Evolutionary conservation across 2,113 vertebrate genomes (phyloP), one percentile per base, ranked within the genome.

Genomic region (Anthoscopus minutus): DNA sequence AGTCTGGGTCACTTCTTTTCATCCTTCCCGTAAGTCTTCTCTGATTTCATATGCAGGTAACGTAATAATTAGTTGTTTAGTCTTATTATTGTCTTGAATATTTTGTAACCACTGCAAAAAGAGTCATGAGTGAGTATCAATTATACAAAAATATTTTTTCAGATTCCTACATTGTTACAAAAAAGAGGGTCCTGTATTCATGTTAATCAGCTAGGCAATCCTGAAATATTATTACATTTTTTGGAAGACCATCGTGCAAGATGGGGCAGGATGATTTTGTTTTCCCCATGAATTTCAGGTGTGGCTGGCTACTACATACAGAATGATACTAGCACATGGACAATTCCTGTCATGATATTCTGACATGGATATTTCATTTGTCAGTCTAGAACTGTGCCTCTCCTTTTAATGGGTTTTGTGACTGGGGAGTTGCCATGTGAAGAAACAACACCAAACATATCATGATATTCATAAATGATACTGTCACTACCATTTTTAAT

Each of bases 161-260:
- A 3, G 7, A 24, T 56, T 73, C 19, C 10, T 70, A 15, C 9
- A n/a, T 82, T 35, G 4, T 65, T 72, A 48, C 10, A 69, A 69
- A 13, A 58, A 54, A 33, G 2, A 24, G 2, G 1, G 0, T 3
- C 7, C 10, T 50, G 15, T 1, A 11, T 53, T 40, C 11, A 12
- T 24, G 16, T 51, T 67, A 44, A 45, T 48, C 10, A 20, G 5
- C 22, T 48, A 53, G 50, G 37, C 23, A 2, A 2, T n/a, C 88
- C 48, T 15, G 3, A 56, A 64, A 47, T 42, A 69, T 11, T 23
- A 15, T n/a, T 54, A 4, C 7, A 4, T n/a, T 86, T 80, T 61
- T 95, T 62, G 14, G n/a, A 60, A 72, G 17, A 5, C 8, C 12
- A 5, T 58, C 11, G 7, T 72, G 28, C 2, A 13, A 65, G 57